phyloP scores from a whole-genome alignment of 2,797 vertebrate species.

The Dryobates pubescens region DNA sequence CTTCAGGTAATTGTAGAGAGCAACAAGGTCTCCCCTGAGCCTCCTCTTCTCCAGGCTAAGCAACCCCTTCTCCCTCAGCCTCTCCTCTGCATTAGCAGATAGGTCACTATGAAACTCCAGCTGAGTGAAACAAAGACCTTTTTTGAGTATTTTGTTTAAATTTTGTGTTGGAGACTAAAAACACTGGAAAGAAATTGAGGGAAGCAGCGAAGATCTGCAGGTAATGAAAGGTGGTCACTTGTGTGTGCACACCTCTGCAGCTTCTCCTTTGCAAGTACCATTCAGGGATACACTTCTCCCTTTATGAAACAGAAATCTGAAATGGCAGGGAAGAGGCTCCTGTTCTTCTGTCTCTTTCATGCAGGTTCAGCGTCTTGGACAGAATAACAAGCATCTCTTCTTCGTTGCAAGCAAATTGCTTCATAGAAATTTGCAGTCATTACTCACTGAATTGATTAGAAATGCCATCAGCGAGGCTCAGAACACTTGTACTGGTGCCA shows the following conservation, averaged over 20 bases:
- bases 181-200: not conserved
- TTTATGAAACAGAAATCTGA: constrained; percentile 13
- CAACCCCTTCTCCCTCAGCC: too few relatives aligned
- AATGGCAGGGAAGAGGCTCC: not conserved
- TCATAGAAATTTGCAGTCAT: constrained; percentile 42
- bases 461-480: constrained; percentile 34
- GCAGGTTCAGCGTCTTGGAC: not conserved
- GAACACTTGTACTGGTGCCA: constrained; percentile 16
- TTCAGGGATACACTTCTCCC: not conserved
- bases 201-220: not conserved
- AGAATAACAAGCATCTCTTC: not conserved
- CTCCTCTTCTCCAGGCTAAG: too few relatives aligned
- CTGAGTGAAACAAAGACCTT: not conserved
- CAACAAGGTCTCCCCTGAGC: too few relatives aligned
- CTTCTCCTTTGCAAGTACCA: not conserved
- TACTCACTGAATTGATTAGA: constrained; percentile 46
- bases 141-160: not conserved
- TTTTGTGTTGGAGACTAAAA: constrained; percentile 3
- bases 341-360: not conserved
- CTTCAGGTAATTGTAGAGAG: too few relatives aligned
- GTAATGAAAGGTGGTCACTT: not conserved
- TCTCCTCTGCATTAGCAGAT: too few relatives aligned
- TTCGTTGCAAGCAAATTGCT: constrained; percentile 23
- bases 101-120: not conserved
- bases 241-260: not conserved